Conservation (phyloP, 2,113 vertebrate species). For the Coryphaenoides rupestris region DNA sequence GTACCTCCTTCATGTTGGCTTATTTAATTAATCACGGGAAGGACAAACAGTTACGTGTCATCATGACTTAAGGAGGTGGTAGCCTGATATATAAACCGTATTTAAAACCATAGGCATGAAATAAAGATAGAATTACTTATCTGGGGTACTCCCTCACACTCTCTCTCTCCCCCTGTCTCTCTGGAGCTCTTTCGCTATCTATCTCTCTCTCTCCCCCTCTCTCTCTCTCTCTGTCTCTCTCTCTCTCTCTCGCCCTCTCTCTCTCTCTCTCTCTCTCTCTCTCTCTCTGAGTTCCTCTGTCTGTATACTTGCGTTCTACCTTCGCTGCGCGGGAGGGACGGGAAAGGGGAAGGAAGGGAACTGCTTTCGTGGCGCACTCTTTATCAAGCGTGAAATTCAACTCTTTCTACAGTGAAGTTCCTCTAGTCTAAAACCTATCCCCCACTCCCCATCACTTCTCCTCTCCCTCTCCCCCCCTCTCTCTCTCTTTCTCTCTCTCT, state of each 20-base stretch:
- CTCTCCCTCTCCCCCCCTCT: no score
- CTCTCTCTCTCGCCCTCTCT: background rate
- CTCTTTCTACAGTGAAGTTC: constrained; percentile 39
- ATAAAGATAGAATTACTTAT: no score
- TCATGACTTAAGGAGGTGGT: no score
- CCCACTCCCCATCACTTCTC: background rate
- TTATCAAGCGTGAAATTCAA: constrained; percentile 57
- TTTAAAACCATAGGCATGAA: no score
- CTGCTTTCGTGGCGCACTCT: constrained; percentile 32
- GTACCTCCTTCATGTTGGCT: no score
- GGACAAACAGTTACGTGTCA: no score
- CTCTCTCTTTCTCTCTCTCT: no score
- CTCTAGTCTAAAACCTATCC: constrained; percentile 32
- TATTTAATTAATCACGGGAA: no score
- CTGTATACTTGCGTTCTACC: no score
- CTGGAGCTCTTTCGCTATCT: background rate
- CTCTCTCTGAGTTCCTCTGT: no score
- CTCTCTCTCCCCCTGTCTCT: background rate
- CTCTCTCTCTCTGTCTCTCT: constrained; percentile 27
- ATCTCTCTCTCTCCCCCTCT: constrained; percentile 5
- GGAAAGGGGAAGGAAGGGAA: constrained; percentile 26
- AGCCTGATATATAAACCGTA: no score
- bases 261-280: constrained; percentile 18
- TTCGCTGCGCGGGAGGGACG: constrained; percentile 1
- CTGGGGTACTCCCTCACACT: background rate